These are phyloP conservation scores for Drosophila niveifrons DNA, from an alignment of 2,888 invertebrate species.

Conservation along the genomic window DNA sequence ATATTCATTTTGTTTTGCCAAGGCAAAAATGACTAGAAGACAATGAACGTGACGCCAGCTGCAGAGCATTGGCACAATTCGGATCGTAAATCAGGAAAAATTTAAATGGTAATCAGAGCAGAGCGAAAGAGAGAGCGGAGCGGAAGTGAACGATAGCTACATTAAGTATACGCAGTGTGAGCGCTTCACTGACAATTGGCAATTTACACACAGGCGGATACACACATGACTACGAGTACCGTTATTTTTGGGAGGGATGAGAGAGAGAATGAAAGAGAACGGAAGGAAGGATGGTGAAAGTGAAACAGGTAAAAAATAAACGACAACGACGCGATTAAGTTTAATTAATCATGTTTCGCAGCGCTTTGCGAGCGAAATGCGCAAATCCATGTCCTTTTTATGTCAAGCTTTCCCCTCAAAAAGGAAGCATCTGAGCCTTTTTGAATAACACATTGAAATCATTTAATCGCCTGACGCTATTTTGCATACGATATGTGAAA, in stretches of 20 bases:
- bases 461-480: slow-evolving; percentile 26
- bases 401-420: slow-evolving; percentile 1
- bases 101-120: slow-evolving; percentile 12
- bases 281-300: background rate
- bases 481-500: slow-evolving; percentile 27
- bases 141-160: background rate
- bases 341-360: slow-evolving; percentile 51
- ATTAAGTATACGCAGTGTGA: slow-evolving; percentile 41
- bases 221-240: background rate
- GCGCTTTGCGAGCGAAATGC: background rate
- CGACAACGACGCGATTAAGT: slow-evolving; percentile 26
- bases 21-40: slow-evolving; percentile 23
- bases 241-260: background rate
- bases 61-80: slow-evolving; percentile 7
- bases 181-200: slow-evolving; percentile 16
- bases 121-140: no score
- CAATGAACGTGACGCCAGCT: slow-evolving; percentile 51
- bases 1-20: slow-evolving; percentile 16
- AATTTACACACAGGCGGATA: slow-evolving; percentile 8
- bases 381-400: slow-evolving; percentile 18
- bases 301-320: slow-evolving; percentile 14
- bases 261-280: no score
- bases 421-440: background rate
- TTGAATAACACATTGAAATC: slow-evolving; percentile 24
- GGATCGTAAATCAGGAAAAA: slow-evolving; percentile 47